phyloP scores from a whole-genome alignment of 2,797 vertebrate genomes.

The Lepus townsendii region DNA sequence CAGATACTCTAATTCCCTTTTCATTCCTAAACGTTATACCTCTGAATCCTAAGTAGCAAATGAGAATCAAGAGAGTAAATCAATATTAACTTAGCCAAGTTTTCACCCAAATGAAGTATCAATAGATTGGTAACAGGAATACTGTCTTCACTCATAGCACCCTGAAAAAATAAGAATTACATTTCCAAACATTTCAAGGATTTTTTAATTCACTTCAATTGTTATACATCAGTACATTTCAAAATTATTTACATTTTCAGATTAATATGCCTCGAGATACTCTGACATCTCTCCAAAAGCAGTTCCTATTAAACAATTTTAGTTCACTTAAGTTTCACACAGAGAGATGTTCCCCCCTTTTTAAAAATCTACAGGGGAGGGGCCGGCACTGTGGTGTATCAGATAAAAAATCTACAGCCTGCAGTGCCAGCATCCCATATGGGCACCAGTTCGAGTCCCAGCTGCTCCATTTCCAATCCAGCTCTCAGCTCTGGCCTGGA shows the following conservation, averaged over 20 bases:
- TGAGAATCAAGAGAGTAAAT: neutral
- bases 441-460: too few species aligned
- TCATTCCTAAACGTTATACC: neutral
- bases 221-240: neutral
- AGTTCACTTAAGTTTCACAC: neutral
- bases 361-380: neutral
- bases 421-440: too few species aligned
- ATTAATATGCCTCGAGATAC: neutral
- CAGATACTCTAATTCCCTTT: constrained; percentile 1
- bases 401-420: too few species aligned
- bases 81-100: constrained; percentile 23
- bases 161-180: neutral
- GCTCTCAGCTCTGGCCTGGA: too few species aligned
- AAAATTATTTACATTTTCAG: constrained; percentile 46
- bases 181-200: neutral
- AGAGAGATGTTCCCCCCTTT: neutral
- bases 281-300: neutral
- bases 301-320: neutral
- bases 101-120: constrained; percentile 17
- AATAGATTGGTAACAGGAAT: neutral
- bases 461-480: too few species aligned
- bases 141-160: neutral
- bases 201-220: neutral
- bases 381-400: too few species aligned
- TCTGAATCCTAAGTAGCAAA: neutral